These are phyloP conservation scores for Hirtodrosophila confusa DNA, from an alignment of 2,888 invertebrate species.

Conservation along the genomic window DNA sequence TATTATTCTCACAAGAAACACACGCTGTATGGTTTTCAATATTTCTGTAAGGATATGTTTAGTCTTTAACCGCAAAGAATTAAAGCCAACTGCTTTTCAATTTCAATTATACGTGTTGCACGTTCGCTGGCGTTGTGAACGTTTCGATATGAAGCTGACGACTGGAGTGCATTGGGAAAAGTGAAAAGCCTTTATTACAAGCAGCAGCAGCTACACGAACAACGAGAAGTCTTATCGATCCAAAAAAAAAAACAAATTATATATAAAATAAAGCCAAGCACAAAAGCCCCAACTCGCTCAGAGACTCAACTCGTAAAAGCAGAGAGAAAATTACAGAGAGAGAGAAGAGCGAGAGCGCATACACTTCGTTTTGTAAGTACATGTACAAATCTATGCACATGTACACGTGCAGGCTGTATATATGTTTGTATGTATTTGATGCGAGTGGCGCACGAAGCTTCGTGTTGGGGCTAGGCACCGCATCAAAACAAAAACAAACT, in stretches of 20 bases:
- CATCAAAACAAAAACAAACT: slow-evolving; percentile 75
- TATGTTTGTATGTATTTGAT: slow-evolving; percentile 17
- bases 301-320: slow-evolving; percentile 32
- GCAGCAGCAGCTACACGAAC: slow-evolving; percentile 43
- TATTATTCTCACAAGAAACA: slow-evolving; percentile 16
- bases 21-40: slow-evolving; percentile 7
- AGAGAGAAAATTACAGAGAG: slow-evolving; percentile 7
- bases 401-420: background rate
- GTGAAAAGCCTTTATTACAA: slow-evolving; percentile 83
- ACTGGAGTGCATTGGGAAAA: slow-evolving; percentile 83
- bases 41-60: slow-evolving; percentile 23
- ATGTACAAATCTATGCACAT: slow-evolving; percentile 5
- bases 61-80: slow-evolving; percentile 40
- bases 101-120: slow-evolving; percentile 35
- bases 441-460: slow-evolving; percentile 37
- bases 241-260: slow-evolving; percentile 49
- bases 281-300: slow-evolving; percentile 54
- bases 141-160: slow-evolving; percentile 82
- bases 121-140: slow-evolving; percentile 71
- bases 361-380: slow-evolving; percentile 33
- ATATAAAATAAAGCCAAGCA: slow-evolving; percentile 23
- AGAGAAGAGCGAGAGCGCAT: slow-evolving; percentile 27
- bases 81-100: slow-evolving; percentile 46
- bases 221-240: slow-evolving; percentile 79
- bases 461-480: slow-evolving; percentile 30